phyloP scores from a whole-genome alignment of 1,140 invertebrate species.

The Coelopa frigida region DNA sequence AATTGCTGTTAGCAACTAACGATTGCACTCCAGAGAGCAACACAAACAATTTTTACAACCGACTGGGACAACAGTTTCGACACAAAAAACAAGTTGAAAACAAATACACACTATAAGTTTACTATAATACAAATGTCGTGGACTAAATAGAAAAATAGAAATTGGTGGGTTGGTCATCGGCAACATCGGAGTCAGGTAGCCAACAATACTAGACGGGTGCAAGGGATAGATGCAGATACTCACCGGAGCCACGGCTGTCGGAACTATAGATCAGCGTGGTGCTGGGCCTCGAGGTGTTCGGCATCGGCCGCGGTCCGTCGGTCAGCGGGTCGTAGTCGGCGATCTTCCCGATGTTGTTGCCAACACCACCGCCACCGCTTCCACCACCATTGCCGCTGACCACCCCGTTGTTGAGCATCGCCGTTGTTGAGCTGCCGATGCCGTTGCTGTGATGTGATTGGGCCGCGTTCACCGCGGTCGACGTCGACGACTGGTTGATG shows the following conservation, averaged over 20 bases:
- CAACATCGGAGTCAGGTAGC: too few relatives aligned
- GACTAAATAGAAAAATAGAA: neutral
- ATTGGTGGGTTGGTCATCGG: too few relatives aligned
- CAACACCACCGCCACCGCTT: neutral
- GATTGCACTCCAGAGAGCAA: too few relatives aligned
- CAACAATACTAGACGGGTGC: neutral
- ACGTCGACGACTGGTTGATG: slow-evolving; percentile 27
- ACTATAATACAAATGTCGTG: too few relatives aligned
- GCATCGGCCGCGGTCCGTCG: slow-evolving; percentile 60
- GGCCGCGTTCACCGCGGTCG: too few relatives aligned
- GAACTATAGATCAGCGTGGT: slow-evolving; percentile 81
- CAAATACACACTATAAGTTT: too few relatives aligned
- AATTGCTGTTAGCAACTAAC: too few relatives aligned
- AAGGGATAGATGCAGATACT: slow-evolving; percentile 4
- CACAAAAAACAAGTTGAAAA: too few relatives aligned
- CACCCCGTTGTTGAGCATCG: slow-evolving; percentile 1
- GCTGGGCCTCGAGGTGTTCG: slow-evolving; percentile 66
- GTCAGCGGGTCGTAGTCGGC: slow-evolving; percentile 72
- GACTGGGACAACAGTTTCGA: too few relatives aligned
- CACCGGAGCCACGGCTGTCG: slow-evolving; percentile 54
- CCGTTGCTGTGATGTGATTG: slow-evolving; percentile 22
- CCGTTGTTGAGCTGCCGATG: neutral
- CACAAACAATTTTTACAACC: too few relatives aligned
- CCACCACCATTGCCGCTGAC: slow-evolving; percentile 12
- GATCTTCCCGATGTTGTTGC: slow-evolving; percentile 56